Conservation (phyloP, 2,797 vertebrate genomes). For the Apogon talboti region DNA sequence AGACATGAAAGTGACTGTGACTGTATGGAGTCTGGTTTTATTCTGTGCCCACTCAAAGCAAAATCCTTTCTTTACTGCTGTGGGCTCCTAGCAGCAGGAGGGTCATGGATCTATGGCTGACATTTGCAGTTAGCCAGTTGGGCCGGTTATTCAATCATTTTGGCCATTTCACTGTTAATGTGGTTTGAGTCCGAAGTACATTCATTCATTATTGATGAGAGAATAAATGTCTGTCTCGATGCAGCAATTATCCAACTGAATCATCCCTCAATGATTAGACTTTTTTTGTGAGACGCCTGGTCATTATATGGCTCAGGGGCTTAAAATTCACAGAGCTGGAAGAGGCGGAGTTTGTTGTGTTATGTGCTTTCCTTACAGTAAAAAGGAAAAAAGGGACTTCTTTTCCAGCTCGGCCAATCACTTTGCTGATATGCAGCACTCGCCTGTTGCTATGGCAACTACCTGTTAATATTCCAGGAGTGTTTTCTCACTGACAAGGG, state of each 20-base stretch:
- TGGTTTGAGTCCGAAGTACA: constrained; percentile 49
- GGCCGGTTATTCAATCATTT: constrained; percentile 62
- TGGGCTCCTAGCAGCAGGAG: constrained; percentile 38
- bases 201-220: constrained; percentile 72
- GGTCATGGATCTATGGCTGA: constrained; percentile 51
- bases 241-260: constrained; percentile 44
- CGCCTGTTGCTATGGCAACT: constrained; percentile 85
- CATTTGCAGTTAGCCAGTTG: constrained; percentile 61
- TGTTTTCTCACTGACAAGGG: constrained; percentile 75
- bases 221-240: constrained; percentile 61
- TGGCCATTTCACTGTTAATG: constrained; percentile 64
- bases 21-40: background rate
- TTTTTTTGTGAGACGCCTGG: constrained; percentile 36
- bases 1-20: background rate
- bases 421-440: constrained; percentile 70
- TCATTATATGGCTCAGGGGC: constrained; percentile 33
- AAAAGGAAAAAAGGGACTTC: constrained; percentile 4
- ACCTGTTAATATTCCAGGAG: constrained; percentile 85
- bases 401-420: constrained; percentile 70
- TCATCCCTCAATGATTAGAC: constrained; percentile 37
- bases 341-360: constrained; percentile 11
- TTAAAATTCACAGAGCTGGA: constrained; percentile 11
- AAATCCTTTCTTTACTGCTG: constrained; percentile 6
- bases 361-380: constrained; percentile 56
- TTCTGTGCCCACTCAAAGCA: background rate